A percentile compares a stretch with the other conserved stretches of the same genome.
Evolutionary conservation across 2,797 vertebrate species (phyloP).

Genomic region (Brachymystax lenok): DNA sequence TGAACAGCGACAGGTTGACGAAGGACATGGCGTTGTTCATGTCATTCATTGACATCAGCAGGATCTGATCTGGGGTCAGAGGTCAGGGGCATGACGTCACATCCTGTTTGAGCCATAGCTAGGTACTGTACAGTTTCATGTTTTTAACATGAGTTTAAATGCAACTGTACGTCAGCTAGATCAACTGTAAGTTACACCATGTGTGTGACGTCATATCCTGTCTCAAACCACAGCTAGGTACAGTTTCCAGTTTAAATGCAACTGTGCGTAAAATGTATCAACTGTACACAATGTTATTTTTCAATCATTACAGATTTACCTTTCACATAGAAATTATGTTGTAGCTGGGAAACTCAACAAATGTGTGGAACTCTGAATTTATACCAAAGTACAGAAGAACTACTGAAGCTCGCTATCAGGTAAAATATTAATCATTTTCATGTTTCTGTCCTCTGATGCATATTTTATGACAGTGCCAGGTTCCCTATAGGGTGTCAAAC

Average conservation of each 20-base stretch:
- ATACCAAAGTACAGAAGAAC: slow-evolving; percentile 24
- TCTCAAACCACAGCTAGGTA: too few species aligned
- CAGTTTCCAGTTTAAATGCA: too few species aligned
- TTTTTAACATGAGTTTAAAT: too few species aligned
- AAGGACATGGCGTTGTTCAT: slow-evolving; percentile 89
- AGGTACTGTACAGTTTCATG: too few species aligned
- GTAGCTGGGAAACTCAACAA: slow-evolving; percentile 19
- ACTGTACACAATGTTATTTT: too few species aligned
- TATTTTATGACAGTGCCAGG: slow-evolving; percentile 71
- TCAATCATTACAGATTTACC: background rate
- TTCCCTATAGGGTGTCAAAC: slow-evolving; percentile 56
- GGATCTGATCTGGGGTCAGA: slow-evolving; percentile 67
- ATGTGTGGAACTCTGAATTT: slow-evolving; percentile 21
- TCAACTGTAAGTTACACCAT: too few species aligned
- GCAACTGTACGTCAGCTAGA: too few species aligned
- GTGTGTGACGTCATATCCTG: too few species aligned
- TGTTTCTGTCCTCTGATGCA: slow-evolving; percentile 72
- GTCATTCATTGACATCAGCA: slow-evolving; percentile 89
- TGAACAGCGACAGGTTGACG: slow-evolving; percentile 82
- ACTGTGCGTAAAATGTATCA: too few species aligned
- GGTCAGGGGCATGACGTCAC: background rate
- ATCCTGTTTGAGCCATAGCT: background rate
- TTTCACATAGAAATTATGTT: background rate
- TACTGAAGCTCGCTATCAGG: slow-evolving; percentile 46
- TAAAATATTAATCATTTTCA: slow-evolving; percentile 64